Conservation (phyloP, 2,888 invertebrate genomes). For the Drosophila formosana region DNA sequence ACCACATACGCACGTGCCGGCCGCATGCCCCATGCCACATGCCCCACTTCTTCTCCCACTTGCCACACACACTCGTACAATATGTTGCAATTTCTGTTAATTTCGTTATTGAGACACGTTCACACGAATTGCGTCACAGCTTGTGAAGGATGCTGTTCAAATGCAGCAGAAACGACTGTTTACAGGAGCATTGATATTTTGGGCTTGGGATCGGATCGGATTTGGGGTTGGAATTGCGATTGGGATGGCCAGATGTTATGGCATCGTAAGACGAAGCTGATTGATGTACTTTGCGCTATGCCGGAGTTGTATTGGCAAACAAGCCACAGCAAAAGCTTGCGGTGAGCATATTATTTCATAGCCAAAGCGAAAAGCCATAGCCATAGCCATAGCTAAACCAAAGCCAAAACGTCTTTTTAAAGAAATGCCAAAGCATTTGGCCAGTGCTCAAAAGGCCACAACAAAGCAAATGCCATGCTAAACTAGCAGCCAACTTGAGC, state of each 20-base stretch:
- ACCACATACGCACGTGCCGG: constrained; percentile 49
- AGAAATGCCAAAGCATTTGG: constrained; percentile 49
- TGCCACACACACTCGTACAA: constrained; percentile 48
- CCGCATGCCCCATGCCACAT: constrained; percentile 18
- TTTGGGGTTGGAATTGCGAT: constrained; percentile 4
- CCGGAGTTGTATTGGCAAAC: constrained; percentile 42
- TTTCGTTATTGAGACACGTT: constrained; percentile 81
- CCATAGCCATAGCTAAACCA: constrained; percentile 52
- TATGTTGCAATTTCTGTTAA: constrained; percentile 81
- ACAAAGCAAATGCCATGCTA: constrained; percentile 60
- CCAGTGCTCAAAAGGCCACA: constrained; percentile 55
- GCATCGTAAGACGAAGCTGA: constrained; percentile 33
- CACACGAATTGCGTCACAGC: constrained; percentile 70
- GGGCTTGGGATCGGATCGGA: background rate
- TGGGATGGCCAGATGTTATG: constrained; percentile 13
- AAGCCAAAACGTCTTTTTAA: constrained; percentile 45
- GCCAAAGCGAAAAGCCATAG: constrained; percentile 30
- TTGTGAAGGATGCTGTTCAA: constrained; percentile 52
- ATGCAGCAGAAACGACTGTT: constrained; percentile 44
- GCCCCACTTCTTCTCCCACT: background rate
- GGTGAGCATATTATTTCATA: constrained; percentile 66
- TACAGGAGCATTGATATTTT: constrained; percentile 11
- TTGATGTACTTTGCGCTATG: constrained; percentile 44
- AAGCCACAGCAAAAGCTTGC: constrained; percentile 75
- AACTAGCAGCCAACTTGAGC: constrained; percentile 28